Percentiles rank a stretch among this genome's conserved stretches.
These are phyloP conservation scores for Archivesica marissinica DNA, from an alignment of 1,140 invertebrate genomes.

Conservation along the genomic window DNA sequence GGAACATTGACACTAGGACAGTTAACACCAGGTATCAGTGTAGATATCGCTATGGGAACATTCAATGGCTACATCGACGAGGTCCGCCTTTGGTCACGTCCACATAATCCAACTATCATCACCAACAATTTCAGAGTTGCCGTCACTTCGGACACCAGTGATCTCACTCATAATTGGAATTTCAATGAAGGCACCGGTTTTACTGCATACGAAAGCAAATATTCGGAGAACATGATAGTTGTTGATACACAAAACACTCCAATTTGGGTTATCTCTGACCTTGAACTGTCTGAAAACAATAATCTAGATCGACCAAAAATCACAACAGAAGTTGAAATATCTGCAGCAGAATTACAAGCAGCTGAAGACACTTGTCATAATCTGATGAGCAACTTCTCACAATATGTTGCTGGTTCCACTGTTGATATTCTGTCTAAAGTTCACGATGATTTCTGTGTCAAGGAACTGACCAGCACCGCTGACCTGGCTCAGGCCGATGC, in stretches of 20 bases:
- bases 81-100: constrained; percentile 69
- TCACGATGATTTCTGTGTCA: constrained; percentile 40
- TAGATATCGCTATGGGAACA: constrained; percentile 36
- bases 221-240: constrained; percentile 48
- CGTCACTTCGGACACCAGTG: constrained; percentile 58
- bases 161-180: constrained; percentile 66
- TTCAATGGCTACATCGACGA: constrained; percentile 70
- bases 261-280: constrained; percentile 64
- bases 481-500: constrained; percentile 27
- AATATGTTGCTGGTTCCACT: neutral
- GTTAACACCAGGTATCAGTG: constrained; percentile 43
- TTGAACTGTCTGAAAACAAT: constrained; percentile 46
- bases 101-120: constrained; percentile 69
- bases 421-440: neutral
- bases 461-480: constrained; percentile 41
- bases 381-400: constrained; percentile 36
- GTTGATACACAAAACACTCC: constrained; percentile 56
- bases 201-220: constrained; percentile 51
- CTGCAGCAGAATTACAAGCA: neutral
- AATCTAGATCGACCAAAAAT: constrained; percentile 8
- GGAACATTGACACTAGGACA: constrained; percentile 67
- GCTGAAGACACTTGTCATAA: constrained; percentile 28
- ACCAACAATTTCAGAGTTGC: constrained; percentile 57
- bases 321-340: neutral
- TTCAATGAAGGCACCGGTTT: constrained; percentile 67